Evolutionary conservation across 2,113 vertebrate genomes (phyloP).

Genomic region (Periophthalmus modestus): DNA sequence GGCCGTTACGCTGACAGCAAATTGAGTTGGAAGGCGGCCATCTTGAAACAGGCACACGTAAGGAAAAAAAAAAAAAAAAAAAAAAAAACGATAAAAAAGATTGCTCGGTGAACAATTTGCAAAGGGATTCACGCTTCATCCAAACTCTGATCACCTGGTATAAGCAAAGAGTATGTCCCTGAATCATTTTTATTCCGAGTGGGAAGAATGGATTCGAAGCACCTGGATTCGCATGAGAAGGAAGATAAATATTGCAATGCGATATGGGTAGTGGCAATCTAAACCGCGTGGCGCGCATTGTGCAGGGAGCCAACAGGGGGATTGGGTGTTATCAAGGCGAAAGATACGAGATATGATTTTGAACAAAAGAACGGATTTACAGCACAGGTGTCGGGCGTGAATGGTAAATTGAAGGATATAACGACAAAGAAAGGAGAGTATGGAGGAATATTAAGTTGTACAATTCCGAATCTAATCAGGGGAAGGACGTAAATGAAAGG

Average conservation of each 20-base stretch:
- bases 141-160: conserved; percentile 35
- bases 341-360: conserved; percentile 54
- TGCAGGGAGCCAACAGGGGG: conserved; percentile 33
- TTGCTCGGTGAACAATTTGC: conserved; percentile 8
- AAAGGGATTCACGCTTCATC: conserved; percentile 29
- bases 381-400: conserved; percentile 49
- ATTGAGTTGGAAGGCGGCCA: conserved; percentile 70
- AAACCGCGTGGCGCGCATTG: conserved; percentile 30
- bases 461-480: conserved; percentile 25
- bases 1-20: conserved; percentile 63
- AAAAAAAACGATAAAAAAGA: conserved; percentile 23
- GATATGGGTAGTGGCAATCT: conserved; percentile 41
- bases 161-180: conserved; percentile 16
- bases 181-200: conserved; percentile 26
- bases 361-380: conserved; percentile 46
- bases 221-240: conserved; percentile 27
- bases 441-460: conserved; percentile 19
- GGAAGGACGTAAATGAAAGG: not conserved
- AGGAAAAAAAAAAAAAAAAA: conserved; percentile 24
- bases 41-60: conserved; percentile 53
- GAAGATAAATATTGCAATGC: conserved; percentile 48
- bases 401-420: conserved; percentile 34
- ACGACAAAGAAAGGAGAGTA: not conserved
- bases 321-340: conserved; percentile 45
- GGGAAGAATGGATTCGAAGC: conserved; percentile 33